These are phyloP conservation scores for Silurus meridionalis DNA, from an alignment of 2,113 vertebrate species.

Conservation along the genomic window DNA sequence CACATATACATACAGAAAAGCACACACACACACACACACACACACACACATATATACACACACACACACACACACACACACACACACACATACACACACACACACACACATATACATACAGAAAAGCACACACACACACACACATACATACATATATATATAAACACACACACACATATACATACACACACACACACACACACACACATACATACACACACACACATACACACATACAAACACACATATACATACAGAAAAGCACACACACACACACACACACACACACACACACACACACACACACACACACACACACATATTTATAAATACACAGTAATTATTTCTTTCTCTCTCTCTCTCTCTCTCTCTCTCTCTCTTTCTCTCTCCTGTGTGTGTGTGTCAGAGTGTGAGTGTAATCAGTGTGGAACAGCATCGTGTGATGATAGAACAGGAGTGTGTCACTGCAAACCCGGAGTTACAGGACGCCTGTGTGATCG, in stretches of 20 bases:
- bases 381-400: slow-evolving; percentile 35
- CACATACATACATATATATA: too few species aligned
- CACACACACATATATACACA: too few species aligned
- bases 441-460: slow-evolving; percentile 76
- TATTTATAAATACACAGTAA: too few species aligned
- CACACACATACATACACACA: not conserved
- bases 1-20: not conserved
- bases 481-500: slow-evolving; percentile 75
- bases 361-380: slow-evolving; percentile 35
- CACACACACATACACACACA: not conserved
- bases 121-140: not conserved
- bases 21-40: not conserved
- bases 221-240: not conserved
- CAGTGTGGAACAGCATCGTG: slow-evolving; percentile 79
- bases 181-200: not conserved
- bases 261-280: not conserved
- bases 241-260: too few species aligned
- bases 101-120: too few species aligned
- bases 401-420: slow-evolving; percentile 73
- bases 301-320: not conserved
- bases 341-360: too few species aligned
- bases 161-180: not conserved
- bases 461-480: slow-evolving; percentile 80
- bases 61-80: too few species aligned
- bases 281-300: not conserved